These are phyloP conservation scores for Phthorimaea operculella DNA, from an alignment of 1,140 invertebrate species.

Conservation along the genomic window DNA sequence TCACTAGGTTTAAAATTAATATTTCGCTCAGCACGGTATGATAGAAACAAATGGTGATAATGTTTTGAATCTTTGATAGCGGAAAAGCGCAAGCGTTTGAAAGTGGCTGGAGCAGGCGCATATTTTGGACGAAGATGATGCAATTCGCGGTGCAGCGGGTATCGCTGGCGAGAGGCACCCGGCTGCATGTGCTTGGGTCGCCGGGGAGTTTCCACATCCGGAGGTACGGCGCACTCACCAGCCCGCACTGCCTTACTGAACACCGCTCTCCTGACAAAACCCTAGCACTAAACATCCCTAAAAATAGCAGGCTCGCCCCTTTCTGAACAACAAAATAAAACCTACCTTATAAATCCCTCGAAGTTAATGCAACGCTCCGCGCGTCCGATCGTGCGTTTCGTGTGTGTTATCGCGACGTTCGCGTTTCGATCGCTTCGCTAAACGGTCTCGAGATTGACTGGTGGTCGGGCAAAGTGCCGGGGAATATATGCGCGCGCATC, in stretches of 20 bases:
- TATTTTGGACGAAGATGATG: conserved; percentile 23
- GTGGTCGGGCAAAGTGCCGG: conserved; percentile 32
- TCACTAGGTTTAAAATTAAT: not conserved
- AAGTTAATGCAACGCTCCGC: conserved; percentile 22
- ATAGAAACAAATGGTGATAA: not conserved
- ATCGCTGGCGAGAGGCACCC: conserved; percentile 23
- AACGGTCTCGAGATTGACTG: conserved; percentile 48
- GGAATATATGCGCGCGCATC: conserved; percentile 60
- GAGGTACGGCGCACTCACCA: conserved; percentile 5
- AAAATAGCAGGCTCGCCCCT: conserved; percentile 6
- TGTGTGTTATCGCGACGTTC: conserved; percentile 16
- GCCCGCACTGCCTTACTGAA: conserved; percentile 13
- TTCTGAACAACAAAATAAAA: conserved; percentile 18
- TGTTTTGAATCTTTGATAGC: not conserved
- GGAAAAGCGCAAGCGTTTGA: not conserved
- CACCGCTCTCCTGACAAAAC: conserved; percentile 14
- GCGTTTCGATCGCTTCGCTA: conserved; percentile 25
- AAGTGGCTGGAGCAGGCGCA: not conserved
- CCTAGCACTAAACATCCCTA: not conserved
- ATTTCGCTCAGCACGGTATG: not conserved
- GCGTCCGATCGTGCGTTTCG: conserved; percentile 34
- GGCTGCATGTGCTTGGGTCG: conserved; percentile 26
- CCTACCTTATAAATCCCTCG: conserved; percentile 41
- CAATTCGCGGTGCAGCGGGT: conserved; percentile 49
- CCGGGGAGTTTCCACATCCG: conserved; percentile 30